Percentiles rank a stretch among this genome's conserved stretches.
These are phyloP conservation scores for Mimumesa dahlbomi DNA, from an alignment of 2,888 invertebrate species.

Conservation along the genomic window DNA sequence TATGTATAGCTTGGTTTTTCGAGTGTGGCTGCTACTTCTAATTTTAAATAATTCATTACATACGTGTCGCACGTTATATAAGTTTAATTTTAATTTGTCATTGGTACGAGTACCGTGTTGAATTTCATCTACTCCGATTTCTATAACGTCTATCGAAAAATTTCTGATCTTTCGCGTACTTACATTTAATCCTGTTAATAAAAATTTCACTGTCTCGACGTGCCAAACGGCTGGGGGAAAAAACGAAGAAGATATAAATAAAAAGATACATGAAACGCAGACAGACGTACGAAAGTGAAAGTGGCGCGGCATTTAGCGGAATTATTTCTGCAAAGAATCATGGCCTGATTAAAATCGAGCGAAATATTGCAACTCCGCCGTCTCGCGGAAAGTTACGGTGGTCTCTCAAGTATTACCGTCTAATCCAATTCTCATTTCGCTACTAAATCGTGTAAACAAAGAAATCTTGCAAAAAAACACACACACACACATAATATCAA, in stretches of 20 bases:
- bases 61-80: neutral
- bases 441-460: too few species aligned
- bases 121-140: neutral
- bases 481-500: too few species aligned
- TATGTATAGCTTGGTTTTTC: too few species aligned
- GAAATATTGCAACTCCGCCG: neutral
- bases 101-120: neutral
- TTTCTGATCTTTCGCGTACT: too few species aligned
- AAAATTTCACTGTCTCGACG: constrained; percentile 13
- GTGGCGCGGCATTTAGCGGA: constrained; percentile 17
- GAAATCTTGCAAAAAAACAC: too few species aligned
- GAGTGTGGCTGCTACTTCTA: neutral
- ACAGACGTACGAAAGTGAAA: constrained; percentile 45
- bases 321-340: constrained; percentile 22
- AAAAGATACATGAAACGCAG: constrained; percentile 11
- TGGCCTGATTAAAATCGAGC: neutral
- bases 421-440: too few species aligned
- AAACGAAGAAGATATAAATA: neutral
- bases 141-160: too few species aligned
- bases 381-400: neutral
- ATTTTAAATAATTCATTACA: neutral
- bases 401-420: too few species aligned
- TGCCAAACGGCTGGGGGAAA: neutral
- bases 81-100: neutral
- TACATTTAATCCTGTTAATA: too few species aligned